Evolutionary conservation across 2,797 vertebrate genomes (phyloP).

Genomic region (Sardinella longiceps): DNA sequence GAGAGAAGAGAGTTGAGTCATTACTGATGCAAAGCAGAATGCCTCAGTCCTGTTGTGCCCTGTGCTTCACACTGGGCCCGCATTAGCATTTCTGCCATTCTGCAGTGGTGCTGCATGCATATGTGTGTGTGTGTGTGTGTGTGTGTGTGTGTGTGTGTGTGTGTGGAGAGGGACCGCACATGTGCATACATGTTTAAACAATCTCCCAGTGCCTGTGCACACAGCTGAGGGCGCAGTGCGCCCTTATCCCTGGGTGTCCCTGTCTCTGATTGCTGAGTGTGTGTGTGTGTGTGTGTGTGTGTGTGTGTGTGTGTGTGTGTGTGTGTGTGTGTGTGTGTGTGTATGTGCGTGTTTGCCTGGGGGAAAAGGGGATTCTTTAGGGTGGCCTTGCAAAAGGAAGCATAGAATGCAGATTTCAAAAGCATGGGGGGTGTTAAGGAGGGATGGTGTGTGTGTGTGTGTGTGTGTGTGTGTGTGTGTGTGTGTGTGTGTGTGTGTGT

Average conservation of each 20-base stretch:
- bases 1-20: not conserved
- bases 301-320: not conserved
- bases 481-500: not conserved
- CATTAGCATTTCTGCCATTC: not conserved
- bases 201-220: not conserved
- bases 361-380: not conserved
- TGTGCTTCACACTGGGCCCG: not conserved
- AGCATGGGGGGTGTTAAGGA: not conserved
- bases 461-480: not conserved
- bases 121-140: not conserved
- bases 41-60: conserved; percentile 1
- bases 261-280: not conserved
- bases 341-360: too few relatives aligned
- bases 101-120: not conserved
- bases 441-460: not conserved
- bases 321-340: too few relatives aligned
- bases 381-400: not conserved
- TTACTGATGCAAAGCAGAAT: not conserved
- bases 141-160: too few relatives aligned
- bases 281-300: not conserved
- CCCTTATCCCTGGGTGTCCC: conserved; percentile 10
- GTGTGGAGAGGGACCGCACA: not conserved
- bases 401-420: not conserved
- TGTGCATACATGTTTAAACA: conserved; percentile 12
- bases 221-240: not conserved